phyloP scores from a whole-genome alignment of 2,113 vertebrate species.

The Elachura formosa region DNA sequence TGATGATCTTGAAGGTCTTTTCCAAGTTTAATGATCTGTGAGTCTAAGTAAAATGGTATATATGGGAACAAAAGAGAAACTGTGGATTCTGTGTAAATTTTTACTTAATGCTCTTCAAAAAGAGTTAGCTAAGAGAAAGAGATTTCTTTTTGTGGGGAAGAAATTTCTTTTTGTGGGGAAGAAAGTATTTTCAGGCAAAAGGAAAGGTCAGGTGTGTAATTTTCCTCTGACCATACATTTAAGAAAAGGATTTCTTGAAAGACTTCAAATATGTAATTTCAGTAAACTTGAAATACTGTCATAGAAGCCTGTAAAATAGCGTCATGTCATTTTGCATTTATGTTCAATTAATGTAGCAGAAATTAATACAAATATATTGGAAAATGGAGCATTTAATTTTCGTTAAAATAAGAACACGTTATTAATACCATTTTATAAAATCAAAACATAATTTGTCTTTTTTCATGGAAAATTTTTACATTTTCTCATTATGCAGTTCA shows the following conservation, averaged over 20 bases:
- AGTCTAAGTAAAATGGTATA: neutral
- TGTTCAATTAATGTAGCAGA: neutral
- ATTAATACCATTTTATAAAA: neutral
- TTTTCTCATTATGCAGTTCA: neutral
- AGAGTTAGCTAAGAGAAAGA: neutral
- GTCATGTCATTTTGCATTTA: neutral
- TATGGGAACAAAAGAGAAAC: neutral
- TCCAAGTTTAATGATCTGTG: neutral
- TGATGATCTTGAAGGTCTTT: neutral
- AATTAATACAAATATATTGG: neutral
- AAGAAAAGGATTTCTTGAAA: neutral
- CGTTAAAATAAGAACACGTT: neutral
- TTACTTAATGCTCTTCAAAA: neutral
- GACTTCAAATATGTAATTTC: neutral
- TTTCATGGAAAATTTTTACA: neutral
- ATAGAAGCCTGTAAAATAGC: neutral
- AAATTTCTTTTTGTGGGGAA: neutral
- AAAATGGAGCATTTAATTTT: neutral
- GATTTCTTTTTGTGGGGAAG: neutral
- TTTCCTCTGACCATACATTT: neutral
- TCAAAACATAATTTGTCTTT: neutral
- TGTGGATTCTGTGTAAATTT: neutral
- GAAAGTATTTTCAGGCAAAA: neutral
- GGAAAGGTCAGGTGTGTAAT: neutral
- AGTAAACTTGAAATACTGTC: neutral